These are phyloP conservation scores for Vulpes lagopus DNA, from an alignment of 2,113 vertebrate genomes.

Conservation along the genomic window DNA sequence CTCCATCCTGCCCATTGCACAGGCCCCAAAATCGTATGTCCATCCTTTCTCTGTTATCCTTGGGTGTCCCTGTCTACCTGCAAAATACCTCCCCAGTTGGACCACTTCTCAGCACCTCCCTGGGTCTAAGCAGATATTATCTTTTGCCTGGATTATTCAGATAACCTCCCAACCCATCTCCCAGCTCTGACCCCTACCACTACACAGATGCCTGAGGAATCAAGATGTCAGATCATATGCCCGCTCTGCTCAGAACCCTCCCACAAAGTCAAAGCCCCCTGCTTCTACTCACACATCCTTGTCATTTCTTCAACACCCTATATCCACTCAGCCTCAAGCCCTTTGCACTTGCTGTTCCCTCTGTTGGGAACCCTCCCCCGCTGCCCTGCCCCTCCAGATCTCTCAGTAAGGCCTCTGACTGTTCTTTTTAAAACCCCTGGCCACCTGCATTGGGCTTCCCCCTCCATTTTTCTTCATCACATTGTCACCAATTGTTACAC, in stretches of 20 bases:
- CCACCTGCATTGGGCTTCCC: background rate
- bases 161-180: background rate
- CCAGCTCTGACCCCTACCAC: accelerated
- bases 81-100: accelerated
- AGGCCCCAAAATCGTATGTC: background rate
- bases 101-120: background rate
- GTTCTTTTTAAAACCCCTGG: background rate
- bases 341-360: background rate
- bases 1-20: accelerated
- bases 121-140: background rate
- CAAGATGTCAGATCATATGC: background rate
- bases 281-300: background rate
- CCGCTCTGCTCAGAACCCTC: background rate
- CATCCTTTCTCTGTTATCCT: background rate
- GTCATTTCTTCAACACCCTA: background rate
- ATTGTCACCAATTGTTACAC: background rate
- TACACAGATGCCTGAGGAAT: background rate
- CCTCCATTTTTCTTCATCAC: background rate
- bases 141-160: background rate
- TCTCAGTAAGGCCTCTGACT: background rate
- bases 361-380: background rate
- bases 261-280: background rate
- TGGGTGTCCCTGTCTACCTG: background rate
- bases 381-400: background rate
- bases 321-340: background rate